Base-by-base conservation (phyloP, 1,140 invertebrate species). In the Psilanteris sp. region DNA sequence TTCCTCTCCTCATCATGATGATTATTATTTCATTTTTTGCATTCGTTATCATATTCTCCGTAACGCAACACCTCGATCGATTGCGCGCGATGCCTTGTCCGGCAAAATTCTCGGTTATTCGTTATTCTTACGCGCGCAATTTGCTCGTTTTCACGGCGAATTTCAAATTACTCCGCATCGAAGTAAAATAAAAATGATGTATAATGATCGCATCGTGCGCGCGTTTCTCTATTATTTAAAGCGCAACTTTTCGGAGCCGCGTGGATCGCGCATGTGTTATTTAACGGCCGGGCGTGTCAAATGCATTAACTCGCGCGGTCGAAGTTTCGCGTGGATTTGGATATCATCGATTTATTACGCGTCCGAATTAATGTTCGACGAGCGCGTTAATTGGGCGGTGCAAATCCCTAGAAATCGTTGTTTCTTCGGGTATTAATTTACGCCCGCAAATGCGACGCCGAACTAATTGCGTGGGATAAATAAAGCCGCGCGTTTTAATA, bases 251-350 rank as follows among this genome's bases (percentile, higher is more conserved):
- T 64, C 34, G 44, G 14, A 32, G 22, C 16, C n/a, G n/a, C n/a
- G n/a, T n/a, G n/a, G n/a, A n/a, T n/a, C n/a, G 59, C 26, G 59
- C 43, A 11, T 48, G 43, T 39, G 57, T 64, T 50, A 64, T 52
- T 64, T 41, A 64, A 52, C 16, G 20, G 44, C 8, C 31, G 44
- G 44, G 46, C 34, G 59, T 52, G 48, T 54, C 46, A 27, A 13
- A 18, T 5, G 15, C 29, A 54, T 66, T 54, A 44, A 66, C 54
- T 36, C 37, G 20, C 48, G 27, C 46, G 29, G 36, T 36, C 44
- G 61, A 54, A 54, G 44, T 54, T 52, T 64, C 9, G n/a, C 44
- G 36, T 41, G 44, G 26, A 64, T 50, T 31, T 52, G 32, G 15
- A 50, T 64, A 52, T 3, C 59, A 37, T 46, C 31, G 20, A 61